phyloP scores from a whole-genome alignment of 2,888 invertebrate genomes.

The Cataglyphis cursor region DNA sequence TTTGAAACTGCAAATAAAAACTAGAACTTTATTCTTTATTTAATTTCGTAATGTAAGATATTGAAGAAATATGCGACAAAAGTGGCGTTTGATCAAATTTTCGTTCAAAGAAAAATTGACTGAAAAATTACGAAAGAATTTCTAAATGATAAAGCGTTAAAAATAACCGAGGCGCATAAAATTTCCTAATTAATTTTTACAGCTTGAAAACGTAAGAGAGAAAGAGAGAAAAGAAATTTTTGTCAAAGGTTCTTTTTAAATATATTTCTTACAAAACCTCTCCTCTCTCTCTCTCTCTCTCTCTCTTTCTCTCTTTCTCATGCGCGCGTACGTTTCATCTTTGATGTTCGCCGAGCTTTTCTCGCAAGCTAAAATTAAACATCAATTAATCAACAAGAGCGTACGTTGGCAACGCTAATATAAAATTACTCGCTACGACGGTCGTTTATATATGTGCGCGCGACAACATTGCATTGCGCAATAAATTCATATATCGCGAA shows the following conservation, averaged over 20 bases:
- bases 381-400: slow-evolving; percentile 49
- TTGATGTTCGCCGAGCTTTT: slow-evolving; percentile 38
- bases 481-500: slow-evolving; percentile 49
- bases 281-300: not conserved
- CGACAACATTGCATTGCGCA: not conserved
- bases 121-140: not conserved
- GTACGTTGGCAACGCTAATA: slow-evolving; percentile 27
- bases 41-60: not conserved
- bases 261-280: slow-evolving; percentile 13
- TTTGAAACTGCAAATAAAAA: not conserved
- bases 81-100: not conserved
- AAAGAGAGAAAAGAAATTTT: not conserved
- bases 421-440: slow-evolving; percentile 40
- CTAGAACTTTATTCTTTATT: not conserved
- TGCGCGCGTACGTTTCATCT: not conserved
- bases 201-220: not conserved
- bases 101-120: not conserved
- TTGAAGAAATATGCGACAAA: not conserved
- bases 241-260: slow-evolving; percentile 8
- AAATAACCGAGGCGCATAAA: not conserved
- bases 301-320: not conserved
- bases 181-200: not conserved
- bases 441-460: not conserved
- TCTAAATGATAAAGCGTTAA: not conserved
- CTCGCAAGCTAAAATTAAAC: slow-evolving; percentile 17